Evolutionary conservation across 2,888 invertebrate genomes (phyloP), one percentile per base, ranked within the genome.

Genomic region (Ephialtes manifestator): DNA sequence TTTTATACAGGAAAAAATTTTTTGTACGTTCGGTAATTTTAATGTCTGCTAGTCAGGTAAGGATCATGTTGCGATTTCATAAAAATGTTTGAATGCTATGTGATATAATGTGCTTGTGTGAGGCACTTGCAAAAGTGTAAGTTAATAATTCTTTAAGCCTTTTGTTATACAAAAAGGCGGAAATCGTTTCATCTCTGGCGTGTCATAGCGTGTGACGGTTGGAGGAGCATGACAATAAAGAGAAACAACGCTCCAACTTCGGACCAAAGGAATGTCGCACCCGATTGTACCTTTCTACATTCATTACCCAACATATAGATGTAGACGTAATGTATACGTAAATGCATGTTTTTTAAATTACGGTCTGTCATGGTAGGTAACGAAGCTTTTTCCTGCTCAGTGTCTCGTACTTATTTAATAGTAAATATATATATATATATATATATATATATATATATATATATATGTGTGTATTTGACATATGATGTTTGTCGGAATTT

Each of bases 151-250:
- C 55, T 84, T 80, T 53, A 71, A 71, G 71, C 53, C 65, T 80
- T 84, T 84, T 80, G 84, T 84, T 76, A n/a, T 58, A 24, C n/a
- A 79, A 53, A 65, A 67, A 76, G 80, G 53, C 51, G 43, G 55
- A 13, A 58, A 48, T 71, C 58, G 58, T 80, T 80, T 84, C 80
- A 71, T 65, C 58, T 65, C 51, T 53, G 80, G 76, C 55, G 68
- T 76, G 71, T 76, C 70, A 84, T 71, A 76, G 53, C 58, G 24
- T 71, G 71, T 48, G 74, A 71, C 51, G 55, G 48, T 15, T 58
- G 65, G 48, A 43, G 43, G 13, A 20, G 51, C 60, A 55, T 24
- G 70, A 80, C 53, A 63, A 79, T 72, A 28, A 70, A 75, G 46
- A 60, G 63, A 24, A n/a, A 68, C 20, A 63, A 8, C n/a, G 60